These are phyloP conservation scores for Carduelis carduelis DNA, from an alignment of 2,797 vertebrate species.

Conservation along the genomic window DNA sequence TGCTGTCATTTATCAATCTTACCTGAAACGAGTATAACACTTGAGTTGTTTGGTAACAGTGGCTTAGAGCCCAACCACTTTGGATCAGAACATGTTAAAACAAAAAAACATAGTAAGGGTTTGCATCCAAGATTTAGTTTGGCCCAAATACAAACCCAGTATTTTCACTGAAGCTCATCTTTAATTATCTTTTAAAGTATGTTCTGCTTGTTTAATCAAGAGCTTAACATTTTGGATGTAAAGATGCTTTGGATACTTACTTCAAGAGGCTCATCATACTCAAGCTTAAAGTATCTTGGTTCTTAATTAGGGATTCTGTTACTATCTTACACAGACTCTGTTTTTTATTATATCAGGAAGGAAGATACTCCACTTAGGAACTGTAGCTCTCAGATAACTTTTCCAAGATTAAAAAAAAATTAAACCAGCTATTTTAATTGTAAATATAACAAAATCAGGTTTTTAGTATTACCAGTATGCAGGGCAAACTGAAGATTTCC, in stretches of 20 bases:
- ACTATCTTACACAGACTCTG: not conserved
- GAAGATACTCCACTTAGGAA: not conserved
- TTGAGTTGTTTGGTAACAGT: not conserved
- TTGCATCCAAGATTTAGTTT: conserved; percentile 7
- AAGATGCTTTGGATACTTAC: conserved; percentile 20
- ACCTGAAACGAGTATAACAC: not conserved
- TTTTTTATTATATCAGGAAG: not conserved
- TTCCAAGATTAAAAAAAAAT: not conserved
- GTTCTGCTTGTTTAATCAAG: conserved; percentile 24
- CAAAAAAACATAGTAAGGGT: not conserved
- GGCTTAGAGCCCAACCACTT: not conserved
- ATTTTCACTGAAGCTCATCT: not conserved
- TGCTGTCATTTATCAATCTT: not conserved
- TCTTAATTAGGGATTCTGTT: conserved; percentile 14
- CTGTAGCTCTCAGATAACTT: not conserved
- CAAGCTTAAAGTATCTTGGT: not conserved
- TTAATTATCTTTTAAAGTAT: conserved; percentile 24
- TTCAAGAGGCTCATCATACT: conserved; percentile 13
- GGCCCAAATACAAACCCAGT: not conserved
- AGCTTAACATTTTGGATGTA: conserved; percentile 15
- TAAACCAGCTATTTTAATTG: not conserved
- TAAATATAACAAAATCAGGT: not conserved
- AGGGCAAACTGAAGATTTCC: conserved; percentile 1
- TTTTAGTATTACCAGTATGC: not conserved
- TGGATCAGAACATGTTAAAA: not conserved